A percentile compares a stretch with the other conserved stretches of the same genome.
phyloP scores from a whole-genome alignment of 92 coral and sea anemone species.

The Porites cylindrica region DNA sequence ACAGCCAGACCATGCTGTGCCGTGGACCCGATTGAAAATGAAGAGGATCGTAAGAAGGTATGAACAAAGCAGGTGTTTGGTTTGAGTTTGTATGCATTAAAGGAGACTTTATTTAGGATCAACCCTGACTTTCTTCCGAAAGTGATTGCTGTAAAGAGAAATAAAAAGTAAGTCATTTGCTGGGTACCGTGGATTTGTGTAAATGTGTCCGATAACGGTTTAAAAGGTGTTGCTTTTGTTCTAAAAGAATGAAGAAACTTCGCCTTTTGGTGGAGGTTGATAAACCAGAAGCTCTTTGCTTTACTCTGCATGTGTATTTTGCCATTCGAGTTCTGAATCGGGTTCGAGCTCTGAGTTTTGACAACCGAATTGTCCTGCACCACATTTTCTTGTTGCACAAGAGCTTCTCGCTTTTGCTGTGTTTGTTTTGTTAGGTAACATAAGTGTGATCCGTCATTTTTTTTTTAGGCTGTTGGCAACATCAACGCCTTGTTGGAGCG shows the following conservation, averaged over 20 bases:
- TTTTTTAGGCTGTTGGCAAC: constrained; percentile 88
- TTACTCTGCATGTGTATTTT: no score
- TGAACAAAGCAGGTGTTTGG: not conserved
- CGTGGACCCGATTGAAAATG: constrained; percentile 98
- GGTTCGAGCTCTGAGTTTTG: not conserved
- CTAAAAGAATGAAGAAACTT: no score
- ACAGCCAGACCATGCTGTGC: constrained; percentile 99
- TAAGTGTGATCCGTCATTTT: not conserved
- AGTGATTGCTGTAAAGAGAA: no score
- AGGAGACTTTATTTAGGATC: not conserved
- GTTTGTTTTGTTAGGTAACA: not conserved
- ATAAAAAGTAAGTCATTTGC: not conserved
- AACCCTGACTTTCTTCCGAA: not conserved
- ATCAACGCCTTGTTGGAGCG: constrained; percentile 95
- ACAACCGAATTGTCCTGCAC: not conserved
- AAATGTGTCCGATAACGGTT: not conserved
- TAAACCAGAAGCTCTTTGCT: no score
- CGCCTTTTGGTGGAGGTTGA: no score
- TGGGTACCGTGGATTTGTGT: not conserved
- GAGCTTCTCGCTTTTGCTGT: not conserved
- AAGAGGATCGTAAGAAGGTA: constrained; percentile 98
- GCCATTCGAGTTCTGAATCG: no score
- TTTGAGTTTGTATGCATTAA: no score
- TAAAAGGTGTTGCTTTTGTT: not conserved
- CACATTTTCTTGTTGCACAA: not conserved